Conservation (phyloP, 2,113 vertebrate species). For the Platichthys flesus region DNA sequence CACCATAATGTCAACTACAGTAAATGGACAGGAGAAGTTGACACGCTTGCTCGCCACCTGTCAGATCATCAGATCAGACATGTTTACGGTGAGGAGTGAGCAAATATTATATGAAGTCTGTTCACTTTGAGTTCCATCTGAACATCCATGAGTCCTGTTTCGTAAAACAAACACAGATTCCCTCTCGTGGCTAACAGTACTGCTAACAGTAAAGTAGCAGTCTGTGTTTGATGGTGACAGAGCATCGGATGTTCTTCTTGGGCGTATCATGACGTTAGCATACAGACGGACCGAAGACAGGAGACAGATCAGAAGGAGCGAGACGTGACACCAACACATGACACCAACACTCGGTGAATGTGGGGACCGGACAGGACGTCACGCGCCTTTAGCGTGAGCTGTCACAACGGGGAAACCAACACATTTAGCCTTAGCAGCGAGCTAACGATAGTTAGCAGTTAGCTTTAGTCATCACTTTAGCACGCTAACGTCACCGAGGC, state of each 20-base stretch:
- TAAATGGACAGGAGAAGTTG: too few species aligned
- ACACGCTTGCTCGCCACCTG: too few species aligned
- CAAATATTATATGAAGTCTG: too few species aligned
- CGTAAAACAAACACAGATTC: background rate
- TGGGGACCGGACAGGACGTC: background rate
- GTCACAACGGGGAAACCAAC: conserved; percentile 18
- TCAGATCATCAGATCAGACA: too few species aligned
- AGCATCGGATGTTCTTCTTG: conserved; percentile 49
- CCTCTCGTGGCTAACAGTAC: background rate
- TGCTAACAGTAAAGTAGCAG: conserved; percentile 26
- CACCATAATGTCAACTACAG: too few species aligned
- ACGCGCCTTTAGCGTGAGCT: conserved; percentile 1
- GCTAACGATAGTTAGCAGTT: conserved; percentile 66
- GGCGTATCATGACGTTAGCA: conserved; percentile 56
- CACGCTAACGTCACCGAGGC: conserved; percentile 66
- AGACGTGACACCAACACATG: background rate
- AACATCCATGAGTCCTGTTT: too few species aligned
- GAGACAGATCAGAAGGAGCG: background rate
- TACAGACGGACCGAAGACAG: background rate
- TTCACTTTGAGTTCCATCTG: too few species aligned
- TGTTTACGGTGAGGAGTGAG: too few species aligned
- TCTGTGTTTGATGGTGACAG: conserved; percentile 51
- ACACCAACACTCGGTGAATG: background rate
- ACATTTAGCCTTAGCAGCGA: conserved; percentile 25
- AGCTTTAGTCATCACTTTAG: conserved; percentile 77